These are phyloP conservation scores for Percopsis transmontana DNA, from an alignment of 2,113 vertebrate genomes.

Conservation along the genomic window DNA sequence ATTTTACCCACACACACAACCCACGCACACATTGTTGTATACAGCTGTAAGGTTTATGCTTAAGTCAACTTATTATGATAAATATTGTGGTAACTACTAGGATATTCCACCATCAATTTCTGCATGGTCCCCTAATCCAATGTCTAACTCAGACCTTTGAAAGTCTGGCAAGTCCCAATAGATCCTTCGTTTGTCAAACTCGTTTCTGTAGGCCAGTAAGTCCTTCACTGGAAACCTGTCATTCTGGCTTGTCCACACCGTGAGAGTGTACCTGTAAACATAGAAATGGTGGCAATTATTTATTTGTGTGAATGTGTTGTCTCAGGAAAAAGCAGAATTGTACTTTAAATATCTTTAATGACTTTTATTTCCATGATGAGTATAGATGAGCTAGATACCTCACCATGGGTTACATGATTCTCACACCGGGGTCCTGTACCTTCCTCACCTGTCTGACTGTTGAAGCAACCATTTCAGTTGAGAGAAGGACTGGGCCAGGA, in stretches of 20 bases:
- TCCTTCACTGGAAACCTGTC: slow-evolving; percentile 82
- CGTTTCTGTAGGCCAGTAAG: slow-evolving; percentile 80
- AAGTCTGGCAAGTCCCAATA: slow-evolving; percentile 90
- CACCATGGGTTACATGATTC: neutral
- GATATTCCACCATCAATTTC: too few relatives aligned
- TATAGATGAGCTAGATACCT: neutral
- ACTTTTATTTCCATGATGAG: neutral
- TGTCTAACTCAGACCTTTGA: slow-evolving; percentile 72
- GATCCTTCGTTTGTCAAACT: slow-evolving; percentile 79
- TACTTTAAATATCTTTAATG: too few relatives aligned
- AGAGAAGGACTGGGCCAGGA: slow-evolving; percentile 79
- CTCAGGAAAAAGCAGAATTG: neutral
- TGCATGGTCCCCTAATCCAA: too few relatives aligned
- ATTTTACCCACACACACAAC: too few relatives aligned
- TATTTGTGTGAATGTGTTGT: too few relatives aligned
- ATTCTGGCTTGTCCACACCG: slow-evolving; percentile 86
- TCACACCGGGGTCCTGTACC: neutral
- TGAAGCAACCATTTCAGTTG: slow-evolving; percentile 86
- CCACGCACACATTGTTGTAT: too few relatives aligned
- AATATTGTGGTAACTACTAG: too few relatives aligned
- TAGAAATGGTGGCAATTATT: neutral
- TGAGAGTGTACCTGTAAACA: slow-evolving; percentile 85
- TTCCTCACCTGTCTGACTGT: slow-evolving; percentile 82
- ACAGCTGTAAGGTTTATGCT: too few relatives aligned
- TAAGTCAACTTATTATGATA: too few relatives aligned